These are phyloP conservation scores for Leuciscus idus DNA, from an alignment of 2,113 vertebrate genomes.

Conservation along the genomic window DNA sequence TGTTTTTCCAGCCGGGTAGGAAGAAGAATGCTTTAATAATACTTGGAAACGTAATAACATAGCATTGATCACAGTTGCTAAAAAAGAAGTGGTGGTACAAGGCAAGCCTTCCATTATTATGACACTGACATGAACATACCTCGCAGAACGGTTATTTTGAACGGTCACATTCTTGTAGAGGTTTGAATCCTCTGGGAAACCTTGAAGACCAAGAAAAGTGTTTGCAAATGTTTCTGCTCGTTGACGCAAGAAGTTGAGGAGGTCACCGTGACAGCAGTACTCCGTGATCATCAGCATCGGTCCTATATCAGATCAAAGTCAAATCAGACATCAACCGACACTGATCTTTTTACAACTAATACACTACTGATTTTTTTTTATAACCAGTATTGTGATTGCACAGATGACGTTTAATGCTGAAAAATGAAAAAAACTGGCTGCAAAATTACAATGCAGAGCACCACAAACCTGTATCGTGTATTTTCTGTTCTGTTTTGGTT, in stretches of 20 bases:
- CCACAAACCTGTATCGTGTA: no score
- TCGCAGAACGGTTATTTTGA: conserved; percentile 74
- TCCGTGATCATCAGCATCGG: conserved; percentile 94
- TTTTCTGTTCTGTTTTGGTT: no score
- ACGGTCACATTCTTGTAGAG: conserved; percentile 79
- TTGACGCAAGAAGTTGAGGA: conserved; percentile 85
- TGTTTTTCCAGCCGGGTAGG: no score
- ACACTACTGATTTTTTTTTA: no score
- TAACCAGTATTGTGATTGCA: no score
- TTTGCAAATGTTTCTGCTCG: conserved; percentile 77
- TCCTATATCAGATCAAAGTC: conserved; percentile 70
- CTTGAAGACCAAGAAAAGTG: conserved; percentile 65
- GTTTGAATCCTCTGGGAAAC: conserved; percentile 54
- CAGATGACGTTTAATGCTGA: no score
- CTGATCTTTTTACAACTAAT: neutral
- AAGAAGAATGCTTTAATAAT: no score
- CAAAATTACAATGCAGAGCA: no score
- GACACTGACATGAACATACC: conserved; percentile 57
- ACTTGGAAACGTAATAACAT: no score
- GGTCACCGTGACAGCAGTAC: conserved; percentile 91
- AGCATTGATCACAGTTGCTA: no score
- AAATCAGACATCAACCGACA: neutral
- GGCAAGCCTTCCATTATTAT: neutral
- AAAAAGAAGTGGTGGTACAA: neutral
- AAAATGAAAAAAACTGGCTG: no score